These are phyloP conservation scores for Apotomis capreana DNA, from an alignment of 2,888 invertebrate genomes.

Conservation along the genomic window DNA sequence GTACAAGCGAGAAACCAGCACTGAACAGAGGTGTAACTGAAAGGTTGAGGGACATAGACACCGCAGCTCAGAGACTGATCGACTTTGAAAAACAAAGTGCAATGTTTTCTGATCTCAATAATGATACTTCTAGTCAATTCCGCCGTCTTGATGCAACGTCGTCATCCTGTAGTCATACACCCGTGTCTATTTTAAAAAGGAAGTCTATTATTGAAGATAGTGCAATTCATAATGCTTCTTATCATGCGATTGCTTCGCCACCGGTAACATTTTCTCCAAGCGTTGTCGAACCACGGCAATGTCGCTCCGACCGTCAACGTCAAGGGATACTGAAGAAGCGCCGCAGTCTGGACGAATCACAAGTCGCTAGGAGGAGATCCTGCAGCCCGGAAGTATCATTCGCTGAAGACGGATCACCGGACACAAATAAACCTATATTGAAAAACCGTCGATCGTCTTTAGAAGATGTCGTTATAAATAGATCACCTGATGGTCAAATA, in stretches of 20 bases:
- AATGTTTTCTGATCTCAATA: constrained; percentile 82
- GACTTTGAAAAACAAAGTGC: constrained; percentile 83
- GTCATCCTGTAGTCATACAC: constrained; percentile 73
- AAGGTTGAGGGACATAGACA: constrained; percentile 79
- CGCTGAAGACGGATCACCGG: constrained; percentile 81
- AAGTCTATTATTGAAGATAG: constrained; percentile 84
- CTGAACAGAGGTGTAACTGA: constrained; percentile 74
- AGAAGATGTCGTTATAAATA: constrained; percentile 86
- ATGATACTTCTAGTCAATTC: constrained; percentile 80
- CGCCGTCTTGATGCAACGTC: constrained; percentile 74
- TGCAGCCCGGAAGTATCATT: constrained; percentile 88
- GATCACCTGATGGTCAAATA: constrained; percentile 86
- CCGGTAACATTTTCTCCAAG: constrained; percentile 92
- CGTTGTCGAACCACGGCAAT: constrained; percentile 86
- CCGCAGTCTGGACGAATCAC: constrained; percentile 91
- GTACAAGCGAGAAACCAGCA: constrained; percentile 61
- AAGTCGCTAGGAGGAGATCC: constrained; percentile 86
- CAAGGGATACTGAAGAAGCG: constrained; percentile 93
- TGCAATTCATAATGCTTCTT: constrained; percentile 74
- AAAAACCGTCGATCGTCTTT: constrained; percentile 88
- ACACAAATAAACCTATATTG: constrained; percentile 85
- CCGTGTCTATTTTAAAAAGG: constrained; percentile 87
- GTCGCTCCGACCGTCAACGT: constrained; percentile 82
- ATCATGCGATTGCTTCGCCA: constrained; percentile 83
- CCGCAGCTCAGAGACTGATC: constrained; percentile 80